Evolutionary conservation across 2,888 invertebrate species (phyloP), one percentile per base, ranked within the genome.

Genomic region (Eristalis arbustorum): DNA sequence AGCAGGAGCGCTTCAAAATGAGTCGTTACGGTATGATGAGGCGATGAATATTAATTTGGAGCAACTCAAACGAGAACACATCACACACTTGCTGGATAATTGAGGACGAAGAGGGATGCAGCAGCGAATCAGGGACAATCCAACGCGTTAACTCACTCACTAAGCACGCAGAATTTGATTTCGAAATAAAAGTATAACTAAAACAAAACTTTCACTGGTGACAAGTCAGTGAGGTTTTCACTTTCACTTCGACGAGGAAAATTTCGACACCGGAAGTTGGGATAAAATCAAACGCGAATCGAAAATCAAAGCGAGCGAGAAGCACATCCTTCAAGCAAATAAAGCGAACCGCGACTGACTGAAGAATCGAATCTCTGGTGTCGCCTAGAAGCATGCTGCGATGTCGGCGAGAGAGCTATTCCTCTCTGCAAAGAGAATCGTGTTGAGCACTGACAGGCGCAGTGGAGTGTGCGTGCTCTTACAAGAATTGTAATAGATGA

Each of bases 291-390:
- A 72, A 64, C 83, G 83, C 66, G 75, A 71, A 57, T 71, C 14
- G 49, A 75, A 75, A 83, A 79, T 67, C 42, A 83, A 83, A 87
- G 67, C 83, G 59, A 82, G 59, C 67, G 62, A 78, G 64, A 25
- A 57, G 59, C 74, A 82, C 83, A 83, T 72, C 87, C 87, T 78
- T 79, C 72, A 14, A 67, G 42, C 74, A 57, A 83, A 66, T 49
- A 82, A 57, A 83, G 49, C 90, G 90, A 91, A 91, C 91, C 91
- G 91, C 91, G 91, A 92, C 92, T 92, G 91, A 92, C 89, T 85
- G 71, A 84, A 77, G 76, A 72, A 84, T 63, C 64, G 10, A 73
- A 75, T 78, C 61, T 74, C 6, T 18, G 22, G 2, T 25, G 37
- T 49, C 82, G 74, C 87, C 87, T 87, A 79, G 87, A 83, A 79